Base-by-base conservation (phyloP, 2,797 vertebrate species). In the Myotis vivesi region DNA sequence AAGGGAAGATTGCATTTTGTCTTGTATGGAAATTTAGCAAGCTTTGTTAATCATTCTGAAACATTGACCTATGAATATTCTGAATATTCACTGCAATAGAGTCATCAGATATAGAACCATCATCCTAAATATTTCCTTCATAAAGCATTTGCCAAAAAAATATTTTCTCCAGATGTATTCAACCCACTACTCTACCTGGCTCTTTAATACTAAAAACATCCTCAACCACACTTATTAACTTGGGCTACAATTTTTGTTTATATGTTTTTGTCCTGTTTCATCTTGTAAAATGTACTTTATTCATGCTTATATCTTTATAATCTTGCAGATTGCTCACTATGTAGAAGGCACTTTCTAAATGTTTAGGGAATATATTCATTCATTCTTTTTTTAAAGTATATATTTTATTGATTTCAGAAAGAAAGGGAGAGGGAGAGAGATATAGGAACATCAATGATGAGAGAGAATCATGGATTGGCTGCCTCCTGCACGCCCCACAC, bases 1-100 rank as follows among this genome's bases (percentile, higher is more conserved):
- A 22, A 90, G 25, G 46, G 38, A 77, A 87, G 41, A 33, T 16
- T 87, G 25, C 6, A 10, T 85, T 90, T 92, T 44, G 55, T 59
- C 85, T 90, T 81, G 16, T 2, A 66, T 75, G 44, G 51, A 94
- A 87, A 90, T 82, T 68, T 53, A 59, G 66, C 75, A 81, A 88
- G 4, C 22, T 87, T 41, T 33, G 25, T 87, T 82, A 41, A 44
- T 82, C 62, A 75, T 86, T 49, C 59, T 55, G 16, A 87, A 92
- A n/a, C n/a, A n/a, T n/a, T n/a, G n/a, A n/a, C n/a, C n/a, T n/a
- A n/a, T n/a, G n/a, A n/a, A n/a, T n/a, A n/a, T n/a, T n/a, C 46
- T 80, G 84, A 76, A 84, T 68, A 44, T 16, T 20, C 49, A n/a
- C 36, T 91, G 87, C 15, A 30, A 62, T 55, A 92, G 55, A 69